Conservation (phyloP, 53 echinoderm and acorn worm species). For the Echinarachnius parma region DNA sequence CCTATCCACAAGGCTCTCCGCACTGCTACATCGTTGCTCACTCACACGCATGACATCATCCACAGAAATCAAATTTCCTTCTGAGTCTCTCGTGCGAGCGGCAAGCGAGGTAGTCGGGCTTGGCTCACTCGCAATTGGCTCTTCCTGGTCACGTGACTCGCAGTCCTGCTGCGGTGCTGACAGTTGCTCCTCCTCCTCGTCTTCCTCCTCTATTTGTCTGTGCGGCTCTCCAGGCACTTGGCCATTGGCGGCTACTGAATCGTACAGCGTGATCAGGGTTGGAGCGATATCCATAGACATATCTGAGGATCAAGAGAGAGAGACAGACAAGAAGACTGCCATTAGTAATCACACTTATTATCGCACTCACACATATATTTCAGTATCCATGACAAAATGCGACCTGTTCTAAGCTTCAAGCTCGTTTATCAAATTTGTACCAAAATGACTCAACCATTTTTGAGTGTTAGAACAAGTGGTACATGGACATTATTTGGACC, state of each 20-base stretch:
- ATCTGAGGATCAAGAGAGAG: slow-evolving; percentile 38
- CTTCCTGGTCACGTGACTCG: slow-evolving; percentile 49
- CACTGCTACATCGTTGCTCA: slow-evolving; percentile 29
- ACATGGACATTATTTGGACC: too few relatives aligned
- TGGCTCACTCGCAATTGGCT: slow-evolving; percentile 22
- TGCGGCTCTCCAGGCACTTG: slow-evolving; percentile 9
- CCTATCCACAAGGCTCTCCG: background rate
- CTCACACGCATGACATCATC: slow-evolving; percentile 37
- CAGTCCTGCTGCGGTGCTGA: slow-evolving; percentile 24
- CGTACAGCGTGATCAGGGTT: slow-evolving; percentile 67
- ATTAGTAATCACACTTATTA: too few relatives aligned
- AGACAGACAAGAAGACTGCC: slow-evolving; percentile 1
- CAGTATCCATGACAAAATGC: too few relatives aligned
- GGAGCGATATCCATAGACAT: slow-evolving; percentile 75
- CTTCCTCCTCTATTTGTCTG: slow-evolving; percentile 1
- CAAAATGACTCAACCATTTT: too few relatives aligned
- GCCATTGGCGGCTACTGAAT: slow-evolving; percentile 43
- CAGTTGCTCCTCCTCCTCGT: slow-evolving; percentile 6
- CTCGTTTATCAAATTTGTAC: too few relatives aligned
- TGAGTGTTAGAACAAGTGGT: too few relatives aligned
- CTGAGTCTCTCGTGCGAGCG: slow-evolving; percentile 21
- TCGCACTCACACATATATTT: too few relatives aligned
- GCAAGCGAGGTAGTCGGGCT: slow-evolving; percentile 31
- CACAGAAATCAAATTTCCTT: slow-evolving; percentile 23
- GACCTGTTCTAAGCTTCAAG: too few relatives aligned